A percentile compares a stretch with the other conserved stretches of the same genome.
These are phyloP conservation scores for Mesorhabditis belari DNA, from an alignment of 2,888 invertebrate genomes.

Conservation along the genomic window DNA sequence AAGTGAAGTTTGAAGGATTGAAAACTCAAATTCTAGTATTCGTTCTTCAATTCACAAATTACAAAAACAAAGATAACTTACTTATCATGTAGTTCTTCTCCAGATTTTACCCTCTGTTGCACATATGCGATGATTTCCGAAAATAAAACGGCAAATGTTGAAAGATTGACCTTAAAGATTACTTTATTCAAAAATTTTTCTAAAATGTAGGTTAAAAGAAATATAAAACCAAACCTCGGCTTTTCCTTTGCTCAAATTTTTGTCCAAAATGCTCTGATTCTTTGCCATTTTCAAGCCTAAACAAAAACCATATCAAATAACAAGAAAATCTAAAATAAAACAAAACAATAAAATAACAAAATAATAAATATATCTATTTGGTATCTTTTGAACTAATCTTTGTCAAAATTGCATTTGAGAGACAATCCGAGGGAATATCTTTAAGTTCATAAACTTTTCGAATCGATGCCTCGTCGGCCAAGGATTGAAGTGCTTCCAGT, in stretches of 20 bases:
- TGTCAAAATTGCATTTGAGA: not conserved
- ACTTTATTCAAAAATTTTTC: not conserved
- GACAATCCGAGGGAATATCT: not conserved
- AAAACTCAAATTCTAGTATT: not conserved
- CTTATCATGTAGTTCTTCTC: constrained; percentile 87
- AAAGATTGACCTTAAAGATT: constrained; percentile 43
- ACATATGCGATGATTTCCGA: constrained; percentile 97
- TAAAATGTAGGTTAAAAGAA: not conserved
- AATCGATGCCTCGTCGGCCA: not conserved
- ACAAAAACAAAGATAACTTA: constrained; percentile 24
- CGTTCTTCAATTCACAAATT: not conserved
- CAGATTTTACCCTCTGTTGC: constrained; percentile 78
- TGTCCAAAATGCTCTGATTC: constrained; percentile 46
- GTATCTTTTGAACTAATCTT: not conserved
- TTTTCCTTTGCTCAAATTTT: constrained; percentile 49
- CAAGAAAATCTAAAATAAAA: not conserved
- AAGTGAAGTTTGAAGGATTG: not conserved
- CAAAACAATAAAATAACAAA: not conserved
- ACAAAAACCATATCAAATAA: not conserved
- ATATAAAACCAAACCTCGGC: constrained; percentile 28
- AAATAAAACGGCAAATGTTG: constrained; percentile 81
- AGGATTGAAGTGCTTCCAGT: not conserved
- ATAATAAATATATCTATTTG: not conserved
- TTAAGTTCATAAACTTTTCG: not conserved
- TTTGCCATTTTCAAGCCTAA: too few relatives aligned